Base-by-base conservation (phyloP, 2,113 vertebrate genomes). In the Zosterops hypoxanthus region DNA sequence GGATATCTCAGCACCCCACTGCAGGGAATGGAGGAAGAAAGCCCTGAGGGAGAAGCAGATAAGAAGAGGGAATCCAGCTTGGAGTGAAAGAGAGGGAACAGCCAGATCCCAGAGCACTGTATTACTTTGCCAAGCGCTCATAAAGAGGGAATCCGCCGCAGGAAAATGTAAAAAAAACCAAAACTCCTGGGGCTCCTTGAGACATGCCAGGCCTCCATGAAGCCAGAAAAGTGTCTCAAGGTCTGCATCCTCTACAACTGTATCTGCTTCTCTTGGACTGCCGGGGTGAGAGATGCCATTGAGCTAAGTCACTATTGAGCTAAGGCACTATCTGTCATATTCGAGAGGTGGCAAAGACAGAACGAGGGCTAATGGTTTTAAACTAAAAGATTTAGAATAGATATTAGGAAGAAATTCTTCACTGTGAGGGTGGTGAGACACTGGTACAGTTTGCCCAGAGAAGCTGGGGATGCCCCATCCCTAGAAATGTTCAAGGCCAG, bases 1-100 rank as follows among this genome's bases (percentile, higher is more conserved):
- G 15, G 31, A 8, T 94, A 95, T 95, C 95, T 89, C 57, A 88
- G 52, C 52, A 79, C 9, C 52, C 44, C 92, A 94, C 82, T 49
- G 0, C 19, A 8, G 19, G 8, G 72, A 79, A 87, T 49, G 26
- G 81, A 76, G 68, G 28, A 65, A 81, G 52, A 34, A 86, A 92
- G 55, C 83, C 95, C 80, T 5, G 11, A 64, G 50, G 91, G 46
- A 64, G 21, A 83, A n/a, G 31, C 55, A 86, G 82, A 80, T 66
- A 66, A 90, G 47, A 50, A 50, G 49, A 90, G 42, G 18, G 57
- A 89, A 78, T 92, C 52, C 56, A 92, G 13, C 72, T 11, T 33
- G 26, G 52, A 42, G 39, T 33, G 21, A 0, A 3, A 63, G 77
- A 63, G 52, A 63, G 75, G 42, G 71, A 88, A 49, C 66, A 81